A percentile compares a stretch with the other conserved stretches of the same genome.
These are phyloP conservation scores for Radopholus similis DNA, from an alignment of 1,140 invertebrate species.

Conservation along the genomic window DNA sequence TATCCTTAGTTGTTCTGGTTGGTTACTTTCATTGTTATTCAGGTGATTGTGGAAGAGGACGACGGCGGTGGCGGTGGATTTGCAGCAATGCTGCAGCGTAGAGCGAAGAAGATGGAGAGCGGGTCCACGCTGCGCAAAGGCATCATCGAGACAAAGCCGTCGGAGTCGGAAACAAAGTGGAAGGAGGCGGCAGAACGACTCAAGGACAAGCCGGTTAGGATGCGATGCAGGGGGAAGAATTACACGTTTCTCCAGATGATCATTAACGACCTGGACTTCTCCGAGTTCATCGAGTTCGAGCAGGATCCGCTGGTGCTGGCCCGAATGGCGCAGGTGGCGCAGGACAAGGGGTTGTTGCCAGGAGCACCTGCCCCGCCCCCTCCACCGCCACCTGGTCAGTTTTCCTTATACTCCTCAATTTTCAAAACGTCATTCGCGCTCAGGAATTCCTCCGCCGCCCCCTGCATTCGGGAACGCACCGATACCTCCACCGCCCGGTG, in stretches of 20 bases:
- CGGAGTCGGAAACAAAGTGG: slow-evolving; percentile 71
- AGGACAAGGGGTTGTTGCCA: slow-evolving; percentile 51
- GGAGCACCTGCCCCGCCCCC: slow-evolving; percentile 38
- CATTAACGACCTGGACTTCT: slow-evolving; percentile 92
- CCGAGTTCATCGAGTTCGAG: slow-evolving; percentile 71
- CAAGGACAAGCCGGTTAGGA: slow-evolving; percentile 17
- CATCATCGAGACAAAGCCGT: slow-evolving; percentile 71
- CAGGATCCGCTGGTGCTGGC: slow-evolving; percentile 57
- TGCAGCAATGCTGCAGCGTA: slow-evolving; percentile 58
- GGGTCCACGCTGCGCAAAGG: slow-evolving; percentile 54
- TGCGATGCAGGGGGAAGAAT: slow-evolving; percentile 64
- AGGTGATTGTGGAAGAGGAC: slow-evolving; percentile 34
- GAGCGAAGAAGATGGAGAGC: slow-evolving; percentile 46
- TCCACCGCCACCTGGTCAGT: slow-evolving; percentile 30
- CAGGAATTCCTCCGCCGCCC: slow-evolving; percentile 55
- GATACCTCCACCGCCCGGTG: slow-evolving; percentile 55
- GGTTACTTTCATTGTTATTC: not conserved
- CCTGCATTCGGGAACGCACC: slow-evolving; percentile 50
- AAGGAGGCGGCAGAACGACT: slow-evolving; percentile 32
- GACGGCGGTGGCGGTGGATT: slow-evolving; percentile 57
- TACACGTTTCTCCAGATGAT: slow-evolving; percentile 68
- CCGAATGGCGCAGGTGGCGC: slow-evolving; percentile 41
- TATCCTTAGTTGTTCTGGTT: not conserved
- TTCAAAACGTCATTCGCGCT: no score
- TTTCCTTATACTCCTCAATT: not conserved